phyloP scores from a whole-genome alignment of 2,888 invertebrate genomes.

The Caenorhabditis imperialis region DNA sequence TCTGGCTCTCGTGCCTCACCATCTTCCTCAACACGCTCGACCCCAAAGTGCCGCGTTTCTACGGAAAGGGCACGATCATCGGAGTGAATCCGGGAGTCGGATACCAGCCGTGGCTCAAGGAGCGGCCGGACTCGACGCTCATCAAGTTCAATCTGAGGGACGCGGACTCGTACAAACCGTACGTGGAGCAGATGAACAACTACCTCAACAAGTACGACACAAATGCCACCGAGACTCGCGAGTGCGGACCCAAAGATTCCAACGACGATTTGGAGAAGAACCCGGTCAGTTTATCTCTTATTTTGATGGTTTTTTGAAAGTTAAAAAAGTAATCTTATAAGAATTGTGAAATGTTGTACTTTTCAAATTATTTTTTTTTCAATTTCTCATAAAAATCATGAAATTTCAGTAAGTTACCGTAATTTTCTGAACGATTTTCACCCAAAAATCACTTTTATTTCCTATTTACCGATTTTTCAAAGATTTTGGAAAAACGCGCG shows the following conservation, averaged over 20 bases:
- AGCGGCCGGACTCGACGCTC: constrained; percentile 94
- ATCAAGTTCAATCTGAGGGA: constrained; percentile 87
- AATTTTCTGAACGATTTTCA: too few relatives aligned
- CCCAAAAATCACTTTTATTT: too few relatives aligned
- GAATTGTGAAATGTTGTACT: too few relatives aligned
- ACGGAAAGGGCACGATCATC: constrained; percentile 88
- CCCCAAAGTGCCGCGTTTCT: constrained; percentile 89
- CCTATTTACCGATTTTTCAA: too few relatives aligned
- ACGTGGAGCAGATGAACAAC: constrained; percentile 64
- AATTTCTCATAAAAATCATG: too few relatives aligned
- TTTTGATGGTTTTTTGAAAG: too few relatives aligned
- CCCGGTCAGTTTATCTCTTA: constrained; percentile 9
- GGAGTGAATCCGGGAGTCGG: constrained; percentile 96
- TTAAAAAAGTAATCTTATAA: too few relatives aligned
- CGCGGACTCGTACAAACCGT: constrained; percentile 55
- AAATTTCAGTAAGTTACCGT: too few relatives aligned
- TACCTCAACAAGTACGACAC: constrained; percentile 72
- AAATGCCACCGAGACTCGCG: constrained; percentile 69
- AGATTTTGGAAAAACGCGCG: too few relatives aligned
- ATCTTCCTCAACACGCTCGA: constrained; percentile 95
- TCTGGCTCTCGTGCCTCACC: constrained; percentile 93
- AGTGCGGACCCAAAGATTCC: constrained; percentile 64
- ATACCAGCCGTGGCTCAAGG: constrained; percentile 94
- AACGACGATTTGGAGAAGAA: constrained; percentile 55
- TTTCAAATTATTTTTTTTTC: too few relatives aligned